Conservation (phyloP, 30 jellyfish, hydroid and myxozoan species). For the Clytia hemisphaerica region DNA sequence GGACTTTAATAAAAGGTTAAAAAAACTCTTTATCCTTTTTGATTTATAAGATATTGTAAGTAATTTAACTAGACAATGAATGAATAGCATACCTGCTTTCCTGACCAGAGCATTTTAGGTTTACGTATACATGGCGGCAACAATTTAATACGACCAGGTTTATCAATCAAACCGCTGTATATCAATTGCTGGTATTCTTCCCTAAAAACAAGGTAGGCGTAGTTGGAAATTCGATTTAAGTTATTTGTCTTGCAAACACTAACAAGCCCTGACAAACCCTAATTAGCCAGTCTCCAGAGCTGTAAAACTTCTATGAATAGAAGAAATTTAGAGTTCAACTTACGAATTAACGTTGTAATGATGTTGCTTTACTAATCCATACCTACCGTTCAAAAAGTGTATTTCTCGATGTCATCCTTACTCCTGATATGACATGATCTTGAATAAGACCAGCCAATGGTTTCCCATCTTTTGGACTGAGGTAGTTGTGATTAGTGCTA, state of each 20-base stretch:
- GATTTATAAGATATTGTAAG: no score
- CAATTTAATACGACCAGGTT: constrained; percentile 58
- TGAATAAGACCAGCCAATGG: constrained; percentile 98
- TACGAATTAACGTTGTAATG: no score
- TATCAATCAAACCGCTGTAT: constrained; percentile 75
- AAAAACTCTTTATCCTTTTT: no score
- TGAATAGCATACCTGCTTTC: constrained; percentile 86
- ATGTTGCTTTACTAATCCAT: no score
- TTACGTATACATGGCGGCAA: constrained; percentile 88
- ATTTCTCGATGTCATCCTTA: constrained; percentile 84
- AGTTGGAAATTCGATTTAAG: no score
- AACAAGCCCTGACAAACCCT: no score
- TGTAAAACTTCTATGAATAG: not conserved
- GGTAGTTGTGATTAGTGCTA: constrained; percentile 79
- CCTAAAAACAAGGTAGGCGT: no score
- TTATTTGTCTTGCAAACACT: no score
- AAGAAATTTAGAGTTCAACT: no score
- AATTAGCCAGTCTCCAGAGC: not conserved
- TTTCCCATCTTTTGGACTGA: constrained; percentile 98
- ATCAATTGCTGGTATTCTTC: constrained; percentile 93
- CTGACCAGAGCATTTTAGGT: constrained; percentile 95
- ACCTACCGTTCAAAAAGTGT: constrained; percentile 56
- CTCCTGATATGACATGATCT: constrained; percentile 98
- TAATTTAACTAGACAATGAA: not conserved
- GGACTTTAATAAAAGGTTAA: no score